Evolutionary conservation across 2,888 invertebrate genomes (phyloP), one percentile per base, ranked within the genome.

Genomic region (Smittia sp.): DNA sequence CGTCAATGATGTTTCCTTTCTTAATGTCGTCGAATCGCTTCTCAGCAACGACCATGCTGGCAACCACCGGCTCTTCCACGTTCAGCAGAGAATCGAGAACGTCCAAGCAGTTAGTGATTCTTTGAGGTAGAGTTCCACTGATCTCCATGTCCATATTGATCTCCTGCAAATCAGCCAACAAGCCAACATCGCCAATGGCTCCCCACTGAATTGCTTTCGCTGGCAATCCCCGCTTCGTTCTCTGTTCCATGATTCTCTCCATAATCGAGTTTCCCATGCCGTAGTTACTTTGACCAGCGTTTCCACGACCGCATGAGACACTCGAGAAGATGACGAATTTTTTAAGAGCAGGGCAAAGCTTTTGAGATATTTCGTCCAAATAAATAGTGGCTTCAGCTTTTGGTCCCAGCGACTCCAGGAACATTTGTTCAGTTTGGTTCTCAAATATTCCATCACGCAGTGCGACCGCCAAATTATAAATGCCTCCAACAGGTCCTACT

Each of bases 221-320:
- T 25, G 85, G 86, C 13, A 85, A 79, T 1, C 85, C 85, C 67
- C 83, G 84, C 75, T 76, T 77, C 74, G 77, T 79, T 76, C 86
- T 81, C 73, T 78, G 79, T 79, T 85, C 87, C 79, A 85, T 86
- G 74, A 88, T 83, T 62, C 87, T 80, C 78, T 88, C 88, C 93
- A 95, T 93, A 2, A 91, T 86, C 0, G 94, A 93, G 83, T 96
- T 96, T 62, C 94, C 90, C 85, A 91, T 90, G 24, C 94, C 96
- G 80, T 96, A 96, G 83, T 93, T 94, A 27, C 90, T 88, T 82
- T 94, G 94, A 1, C 93, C 93, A 11, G 89, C 88, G 80, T 94
- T 93, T 77, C 94, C 94, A 38, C 92, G 86, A 25, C 93, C 94
- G 79, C 93, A 92, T 0, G 90, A 89, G 9, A 93, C 90, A 0